Percentiles rank a stretch among this genome's conserved stretches.
These are phyloP conservation scores for Papilio protenor DNA, from an alignment of 2,888 invertebrate genomes.

Conservation along the genomic window DNA sequence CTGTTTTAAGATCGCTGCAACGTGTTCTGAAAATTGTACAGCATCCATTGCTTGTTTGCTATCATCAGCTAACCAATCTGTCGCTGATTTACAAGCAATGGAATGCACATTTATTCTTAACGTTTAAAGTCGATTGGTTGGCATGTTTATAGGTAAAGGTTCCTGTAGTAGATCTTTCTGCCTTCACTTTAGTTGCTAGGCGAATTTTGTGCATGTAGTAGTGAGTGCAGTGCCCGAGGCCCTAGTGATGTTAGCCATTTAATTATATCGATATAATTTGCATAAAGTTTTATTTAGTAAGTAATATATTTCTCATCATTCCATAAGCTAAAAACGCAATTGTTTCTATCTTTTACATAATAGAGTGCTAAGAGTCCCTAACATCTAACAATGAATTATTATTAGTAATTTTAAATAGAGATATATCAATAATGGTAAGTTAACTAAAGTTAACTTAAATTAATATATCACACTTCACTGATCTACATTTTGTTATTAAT, in stretches of 20 bases:
- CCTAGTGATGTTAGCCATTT: slow-evolving; percentile 56
- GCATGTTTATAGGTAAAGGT: slow-evolving; percentile 49
- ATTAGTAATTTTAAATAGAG: too few relatives aligned
- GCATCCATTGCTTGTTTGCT: slow-evolving; percentile 51
- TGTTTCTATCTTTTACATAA: not conserved
- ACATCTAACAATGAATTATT: too few relatives aligned
- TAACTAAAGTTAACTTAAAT: not conserved
- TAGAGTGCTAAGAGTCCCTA: too few relatives aligned
- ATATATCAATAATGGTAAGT: not conserved
- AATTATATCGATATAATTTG: slow-evolving; percentile 51
- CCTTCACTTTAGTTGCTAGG: slow-evolving; percentile 80
- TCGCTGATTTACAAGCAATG: slow-evolving; percentile 52
- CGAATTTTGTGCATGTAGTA: slow-evolving; percentile 63
- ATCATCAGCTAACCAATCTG: not conserved
- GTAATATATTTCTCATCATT: not conserved
- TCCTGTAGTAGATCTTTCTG: slow-evolving; percentile 72
- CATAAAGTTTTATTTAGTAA: slow-evolving; percentile 11
- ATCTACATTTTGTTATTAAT: not conserved
- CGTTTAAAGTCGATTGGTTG: slow-evolving; percentile 52
- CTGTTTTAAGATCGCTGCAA: slow-evolving; percentile 17
- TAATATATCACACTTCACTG: not conserved
- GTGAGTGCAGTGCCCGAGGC: slow-evolving; percentile 75
- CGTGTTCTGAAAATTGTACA: not conserved
- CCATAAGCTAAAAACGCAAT: not conserved
- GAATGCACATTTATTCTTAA: slow-evolving; percentile 35